Base-by-base conservation (phyloP, 2,888 invertebrate genomes). In the Perdita meconis region DNA sequence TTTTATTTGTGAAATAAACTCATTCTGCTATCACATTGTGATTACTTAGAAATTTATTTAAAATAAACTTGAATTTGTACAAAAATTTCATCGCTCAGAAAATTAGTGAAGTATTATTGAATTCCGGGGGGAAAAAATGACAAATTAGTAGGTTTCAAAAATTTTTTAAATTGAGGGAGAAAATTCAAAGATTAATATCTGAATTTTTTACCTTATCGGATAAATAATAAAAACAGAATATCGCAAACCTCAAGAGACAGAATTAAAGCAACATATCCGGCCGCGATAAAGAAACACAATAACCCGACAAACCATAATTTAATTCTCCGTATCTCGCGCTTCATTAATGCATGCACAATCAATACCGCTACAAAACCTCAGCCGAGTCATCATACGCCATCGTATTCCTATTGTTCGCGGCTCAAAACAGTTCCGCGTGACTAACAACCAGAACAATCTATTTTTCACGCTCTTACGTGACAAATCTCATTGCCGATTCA, bases 371-470 rank as follows among this genome's bases (percentile, higher is more conserved):
- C n/a, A n/a, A n/a, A n/a, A 44, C 16, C 44, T 44, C 44, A 16
- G 10, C 19, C 12, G 47, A 47, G 10, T 10, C 47, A 19, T 16
- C 30, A 16, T 16, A 6, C 30, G 30, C 30, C 8, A 53, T 26
- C 26, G 38, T 30, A 6, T 30, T 60, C 38, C 36, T 13, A 64
- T 53, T 26, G 16, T 53, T 30, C 47, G 19, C 34, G 1, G 16
- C 55, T 34, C 24, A 36, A 72, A 55, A 30, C 50, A 40, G 57
- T 38, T 59, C 38, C 38, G 60, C 71, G 16, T 38, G 74, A 55
- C 74, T 78, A 75, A 82, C 78, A 82, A 81, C 78, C 69, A 56
- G 65, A 69, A 66, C 78, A 66, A 78, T 69, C 74, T 71, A 72
- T 82, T 75, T 60, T 60, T 78, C 71, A 34, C 38, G 50, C 50